Evolutionary conservation across 2,888 invertebrate genomes (phyloP), one percentile per base, ranked within the genome.

Genomic region (Leptinotarsa tumamoca): DNA sequence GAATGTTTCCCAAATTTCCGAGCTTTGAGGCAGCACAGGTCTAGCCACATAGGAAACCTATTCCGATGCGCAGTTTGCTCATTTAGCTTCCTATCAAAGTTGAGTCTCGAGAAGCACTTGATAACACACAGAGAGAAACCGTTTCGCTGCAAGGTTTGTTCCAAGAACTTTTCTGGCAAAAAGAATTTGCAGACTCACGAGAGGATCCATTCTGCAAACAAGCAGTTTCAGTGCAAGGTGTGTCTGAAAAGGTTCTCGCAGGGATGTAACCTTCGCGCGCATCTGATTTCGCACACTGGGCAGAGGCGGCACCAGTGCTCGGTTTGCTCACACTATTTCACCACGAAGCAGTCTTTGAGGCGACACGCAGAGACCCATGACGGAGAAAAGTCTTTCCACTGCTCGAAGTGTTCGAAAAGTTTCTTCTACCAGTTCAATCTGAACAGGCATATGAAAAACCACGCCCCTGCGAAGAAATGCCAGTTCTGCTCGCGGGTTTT

Each of bases 371-470:
- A 63, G 33, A n/a, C 33, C 43, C 63, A 63, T 13, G 63, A 63
- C 3, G 63, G 63, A 5, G 63, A 63, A 15, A 63, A 63, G 43
- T 63, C 63, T 4, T 43, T 63, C 4, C 63, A 43, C 4, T 63
- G 63, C 21, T 10, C 63, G 4, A 33, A 43, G 4, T 63, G 63
- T n/a, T 33, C 63, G 18, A 27, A 13, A 17, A 63, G 63, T 33
- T 63, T 63, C 4, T 63, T 63, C 18, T 63, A 63, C n/a, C 63
- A 63, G 63, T 63, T 63, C 43, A 63, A 63, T 18, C n/a, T 63
- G n/a, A 63, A 63, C 14, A 63, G 63, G 18, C 63, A 63, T n/a
- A 7, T n/a, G 43, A 63, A 63, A n/a, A 63, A 33, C 13, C 63
- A 63, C 63, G 43, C n/a, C 7, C 27, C 63, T 2, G 63, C 15